Conservation (phyloP, 1,140 invertebrate species). For the Drosophila tristis region DNA sequence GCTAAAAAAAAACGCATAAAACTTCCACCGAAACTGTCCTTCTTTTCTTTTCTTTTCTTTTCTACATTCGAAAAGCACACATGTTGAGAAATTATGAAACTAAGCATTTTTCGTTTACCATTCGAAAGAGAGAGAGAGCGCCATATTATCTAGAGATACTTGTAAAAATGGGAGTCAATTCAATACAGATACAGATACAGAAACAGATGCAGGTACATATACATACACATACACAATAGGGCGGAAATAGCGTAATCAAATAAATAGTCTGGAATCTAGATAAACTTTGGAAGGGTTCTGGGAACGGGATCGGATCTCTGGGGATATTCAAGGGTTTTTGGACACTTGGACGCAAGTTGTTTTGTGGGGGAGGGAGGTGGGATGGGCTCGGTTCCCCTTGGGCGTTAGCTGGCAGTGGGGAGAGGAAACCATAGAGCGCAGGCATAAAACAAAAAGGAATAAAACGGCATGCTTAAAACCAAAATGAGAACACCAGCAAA, state of each 20-base stretch:
- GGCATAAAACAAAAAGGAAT: slow-evolving; percentile 41
- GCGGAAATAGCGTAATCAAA: no score
- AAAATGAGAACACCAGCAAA: neutral
- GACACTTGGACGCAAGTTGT: neutral
- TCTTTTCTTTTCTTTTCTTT: slow-evolving; percentile 11
- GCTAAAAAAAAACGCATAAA: slow-evolving; percentile 32
- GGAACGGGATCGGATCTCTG: no score
- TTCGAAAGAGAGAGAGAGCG: slow-evolving; percentile 30
- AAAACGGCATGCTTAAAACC: slow-evolving; percentile 20
- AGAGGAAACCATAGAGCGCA: slow-evolving; percentile 25
- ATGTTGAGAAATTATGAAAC: slow-evolving; percentile 27
- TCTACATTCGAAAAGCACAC: slow-evolving; percentile 8
- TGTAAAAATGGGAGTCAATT: no score
- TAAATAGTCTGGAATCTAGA: no score
- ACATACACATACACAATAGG: no score
- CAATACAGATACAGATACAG: no score
- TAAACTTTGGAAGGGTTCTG: no score
- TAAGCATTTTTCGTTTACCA: slow-evolving; percentile 42
- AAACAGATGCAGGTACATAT: no score
- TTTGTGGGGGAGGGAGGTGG: no score
- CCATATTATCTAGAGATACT: slow-evolving; percentile 27
- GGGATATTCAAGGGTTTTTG: no score
- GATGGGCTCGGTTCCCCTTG: neutral
- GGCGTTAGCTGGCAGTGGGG: slow-evolving; percentile 32
- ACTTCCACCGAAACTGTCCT: slow-evolving; percentile 13